Percentiles rank a stretch among this genome's conserved stretches.
Evolutionary conservation across 2,888 invertebrate genomes (phyloP).

Genomic region (Archips xylosteana): DNA sequence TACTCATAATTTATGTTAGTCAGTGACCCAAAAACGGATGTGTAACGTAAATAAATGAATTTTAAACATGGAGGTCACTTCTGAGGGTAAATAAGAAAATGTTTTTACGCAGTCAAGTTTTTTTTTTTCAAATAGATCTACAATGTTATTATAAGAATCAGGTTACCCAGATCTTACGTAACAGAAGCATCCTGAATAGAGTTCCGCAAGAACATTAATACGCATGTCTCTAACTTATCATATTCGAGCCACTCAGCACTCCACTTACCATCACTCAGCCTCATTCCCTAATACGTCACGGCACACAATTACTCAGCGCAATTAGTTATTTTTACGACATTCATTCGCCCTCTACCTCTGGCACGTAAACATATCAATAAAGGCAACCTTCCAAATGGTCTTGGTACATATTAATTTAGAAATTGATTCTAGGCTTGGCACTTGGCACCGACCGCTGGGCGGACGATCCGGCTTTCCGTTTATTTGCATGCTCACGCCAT

Average conservation of each 20-base stretch:
- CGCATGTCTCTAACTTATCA: neutral
- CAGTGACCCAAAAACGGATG: too few species aligned
- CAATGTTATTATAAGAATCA: too few species aligned
- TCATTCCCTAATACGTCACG: conserved; percentile 2
- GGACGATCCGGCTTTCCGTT: conserved; percentile 3
- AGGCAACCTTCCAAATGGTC: neutral
- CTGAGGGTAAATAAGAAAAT: too few species aligned
- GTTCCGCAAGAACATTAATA: neutral
- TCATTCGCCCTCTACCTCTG: conserved; percentile 1
- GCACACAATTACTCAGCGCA: conserved; percentile 7
- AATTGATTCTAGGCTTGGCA: conserved; percentile 39
- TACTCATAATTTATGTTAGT: too few species aligned
- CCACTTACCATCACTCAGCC: conserved; percentile 2
- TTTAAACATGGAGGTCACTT: too few species aligned
- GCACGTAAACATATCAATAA: conserved; percentile 5
- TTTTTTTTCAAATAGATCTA: too few species aligned
- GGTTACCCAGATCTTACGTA: too few species aligned
- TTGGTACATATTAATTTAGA: conserved; percentile 29
- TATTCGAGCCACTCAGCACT: neutral
- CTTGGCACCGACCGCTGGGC: conserved; percentile 27
- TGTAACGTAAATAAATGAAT: too few species aligned
- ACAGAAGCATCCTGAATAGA: too few species aligned
- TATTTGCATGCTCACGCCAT: conserved; percentile 33
- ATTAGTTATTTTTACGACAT: conserved; percentile 25
- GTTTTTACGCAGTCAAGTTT: too few species aligned